Evolutionary conservation across 1,140 invertebrate species (phyloP).

Genomic region (Drosophila saltans): DNA sequence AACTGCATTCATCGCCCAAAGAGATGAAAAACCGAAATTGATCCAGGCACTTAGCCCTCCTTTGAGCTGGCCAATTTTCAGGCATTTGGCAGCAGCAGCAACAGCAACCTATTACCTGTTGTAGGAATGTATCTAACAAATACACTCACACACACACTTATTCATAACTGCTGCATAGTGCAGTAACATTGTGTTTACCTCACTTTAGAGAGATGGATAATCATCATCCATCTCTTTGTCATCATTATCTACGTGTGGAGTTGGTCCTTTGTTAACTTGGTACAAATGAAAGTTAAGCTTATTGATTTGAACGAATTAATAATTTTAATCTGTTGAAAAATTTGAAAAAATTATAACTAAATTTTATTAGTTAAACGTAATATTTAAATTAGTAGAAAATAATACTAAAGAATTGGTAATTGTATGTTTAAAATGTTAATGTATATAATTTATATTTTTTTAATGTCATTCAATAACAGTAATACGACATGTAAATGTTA

Average conservation of each 20-base stretch:
- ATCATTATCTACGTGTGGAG: not conserved
- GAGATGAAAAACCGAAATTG: conserved; percentile 60
- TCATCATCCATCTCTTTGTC: not conserved
- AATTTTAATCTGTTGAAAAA: no score
- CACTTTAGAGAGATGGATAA: not conserved
- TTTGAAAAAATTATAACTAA: no score
- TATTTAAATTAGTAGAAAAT: no score
- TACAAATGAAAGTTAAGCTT: not conserved
- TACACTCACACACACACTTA: conserved; percentile 23
- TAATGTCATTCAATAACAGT: no score
- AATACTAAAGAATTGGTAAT: no score
- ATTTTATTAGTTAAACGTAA: no score
- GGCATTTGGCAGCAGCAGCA: conserved; percentile 40
- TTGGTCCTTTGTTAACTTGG: not conserved
- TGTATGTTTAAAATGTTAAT: no score
- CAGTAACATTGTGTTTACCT: not conserved
- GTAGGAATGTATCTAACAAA: conserved; percentile 69
- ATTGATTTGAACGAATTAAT: not conserved
- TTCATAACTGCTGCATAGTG: conserved; percentile 4
- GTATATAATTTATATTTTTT: no score
- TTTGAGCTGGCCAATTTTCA: conserved; percentile 59
- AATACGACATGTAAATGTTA: no score
- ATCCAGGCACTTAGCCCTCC: conserved; percentile 44
- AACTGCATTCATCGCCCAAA: conserved; percentile 39
- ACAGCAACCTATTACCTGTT: conserved; percentile 64